phyloP scores from a whole-genome alignment of 2,797 vertebrate genomes.

The Somateria mollissima region DNA sequence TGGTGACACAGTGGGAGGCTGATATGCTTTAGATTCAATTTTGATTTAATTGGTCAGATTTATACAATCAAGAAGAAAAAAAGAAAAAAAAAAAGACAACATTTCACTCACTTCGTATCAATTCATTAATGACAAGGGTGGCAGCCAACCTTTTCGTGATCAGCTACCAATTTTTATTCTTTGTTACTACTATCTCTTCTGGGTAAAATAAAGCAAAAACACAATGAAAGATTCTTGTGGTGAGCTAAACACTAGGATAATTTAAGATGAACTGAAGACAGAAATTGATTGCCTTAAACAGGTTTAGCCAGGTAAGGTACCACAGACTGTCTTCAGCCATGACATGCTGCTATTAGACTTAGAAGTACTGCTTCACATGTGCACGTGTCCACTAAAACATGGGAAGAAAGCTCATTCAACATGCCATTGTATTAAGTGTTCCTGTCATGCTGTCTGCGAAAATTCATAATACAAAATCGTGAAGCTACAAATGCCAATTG shows the following conservation, averaged over 20 bases:
- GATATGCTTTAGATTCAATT: constrained; percentile 22
- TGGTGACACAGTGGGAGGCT: constrained; percentile 1
- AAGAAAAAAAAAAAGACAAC: neutral
- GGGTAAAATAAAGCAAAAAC: constrained; percentile 41
- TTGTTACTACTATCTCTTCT: constrained; percentile 49
- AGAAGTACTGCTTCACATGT: neutral
- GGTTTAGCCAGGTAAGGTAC: constrained; percentile 49
- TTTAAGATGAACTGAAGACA: constrained; percentile 66
- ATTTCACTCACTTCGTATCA: constrained; percentile 52
- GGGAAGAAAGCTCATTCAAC: neutral
- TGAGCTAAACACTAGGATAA: constrained; percentile 46
- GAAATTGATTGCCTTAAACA: constrained; percentile 59
- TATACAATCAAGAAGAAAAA: constrained; percentile 48
- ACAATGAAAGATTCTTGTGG: constrained; percentile 53
- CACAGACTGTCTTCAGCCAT: constrained; percentile 13
- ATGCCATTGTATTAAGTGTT: neutral
- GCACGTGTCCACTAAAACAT: neutral
- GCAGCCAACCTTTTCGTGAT: constrained; percentile 62
- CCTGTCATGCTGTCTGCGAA: neutral
- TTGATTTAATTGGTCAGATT: constrained; percentile 49
- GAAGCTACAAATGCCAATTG: neutral
- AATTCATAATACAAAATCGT: neutral
- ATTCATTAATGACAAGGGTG: constrained; percentile 62
- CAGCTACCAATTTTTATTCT: constrained; percentile 71
- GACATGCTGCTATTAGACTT: neutral